A percentile compares a stretch with the other conserved stretches of the same genome.
phyloP scores from a whole-genome alignment of 2,797 vertebrate species.

The Poliocrania exsul region DNA sequence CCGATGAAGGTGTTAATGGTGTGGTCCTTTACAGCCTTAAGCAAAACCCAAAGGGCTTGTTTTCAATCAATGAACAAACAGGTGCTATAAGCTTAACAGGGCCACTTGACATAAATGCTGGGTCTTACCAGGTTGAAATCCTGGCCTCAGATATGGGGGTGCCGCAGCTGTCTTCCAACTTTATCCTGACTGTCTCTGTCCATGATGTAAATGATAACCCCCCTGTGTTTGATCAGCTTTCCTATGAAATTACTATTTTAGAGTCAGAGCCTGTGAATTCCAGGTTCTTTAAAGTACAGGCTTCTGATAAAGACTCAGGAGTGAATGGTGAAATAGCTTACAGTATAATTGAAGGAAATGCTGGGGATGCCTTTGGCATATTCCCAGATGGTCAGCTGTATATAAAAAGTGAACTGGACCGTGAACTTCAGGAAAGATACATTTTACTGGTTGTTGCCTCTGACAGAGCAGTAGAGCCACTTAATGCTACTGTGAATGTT shows the following conservation, averaged over 20 bases:
- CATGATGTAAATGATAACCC: slow-evolving; percentile 97
- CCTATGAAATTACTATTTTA: slow-evolving; percentile 91
- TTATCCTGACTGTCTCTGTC: slow-evolving; percentile 90
- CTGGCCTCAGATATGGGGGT: slow-evolving; percentile 90
- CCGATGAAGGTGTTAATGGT: slow-evolving; percentile 92
- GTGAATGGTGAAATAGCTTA: slow-evolving; percentile 95
- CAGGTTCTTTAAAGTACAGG: slow-evolving; percentile 93
- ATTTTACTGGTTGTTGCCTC: slow-evolving; percentile 87
- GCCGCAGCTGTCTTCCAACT: slow-evolving; percentile 86
- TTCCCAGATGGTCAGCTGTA: slow-evolving; percentile 97
- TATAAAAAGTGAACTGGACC: slow-evolving; percentile 94
- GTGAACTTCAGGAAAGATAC: slow-evolving; percentile 93
- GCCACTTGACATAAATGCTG: slow-evolving; percentile 87
- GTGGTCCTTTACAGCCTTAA: slow-evolving; percentile 90
- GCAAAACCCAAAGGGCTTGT: slow-evolving; percentile 90
- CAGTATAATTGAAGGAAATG: slow-evolving; percentile 88
- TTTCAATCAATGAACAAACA: slow-evolving; percentile 87
- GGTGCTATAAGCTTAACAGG: slow-evolving; percentile 89
- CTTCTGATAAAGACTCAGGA: slow-evolving; percentile 93
- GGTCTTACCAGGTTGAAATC: slow-evolving; percentile 93
- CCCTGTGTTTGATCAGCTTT: slow-evolving; percentile 94
- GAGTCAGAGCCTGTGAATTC: slow-evolving; percentile 96
- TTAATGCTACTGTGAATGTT: slow-evolving; percentile 91
- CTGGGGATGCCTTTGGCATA: slow-evolving; percentile 91
- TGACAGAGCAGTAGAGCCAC: slow-evolving; percentile 92